Evolutionary conservation across 2,113 vertebrate species (phyloP), one percentile per base, ranked within the genome.

Genomic region (Sinosuthora webbiana): DNA sequence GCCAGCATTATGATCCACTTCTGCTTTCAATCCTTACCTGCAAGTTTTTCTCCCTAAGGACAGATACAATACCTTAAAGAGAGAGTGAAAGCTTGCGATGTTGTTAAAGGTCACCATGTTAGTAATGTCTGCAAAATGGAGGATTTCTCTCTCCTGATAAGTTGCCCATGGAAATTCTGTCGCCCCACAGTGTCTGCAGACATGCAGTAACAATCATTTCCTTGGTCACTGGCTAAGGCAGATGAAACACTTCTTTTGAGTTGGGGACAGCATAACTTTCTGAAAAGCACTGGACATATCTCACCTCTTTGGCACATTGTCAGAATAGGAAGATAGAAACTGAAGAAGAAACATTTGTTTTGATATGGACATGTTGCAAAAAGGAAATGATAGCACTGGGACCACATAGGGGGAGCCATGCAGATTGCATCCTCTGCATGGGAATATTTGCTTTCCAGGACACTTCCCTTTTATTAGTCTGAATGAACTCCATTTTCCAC

Each of bases 91-190:
- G 45, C 65, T 93, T 84, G 71, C 0, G 0, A 92, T 89, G 69
- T 39, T 95, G 79, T 68, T 96, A 96, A 96, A 96, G 94, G 94
- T 95, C 95, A 95, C 30, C 39, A 24, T 78, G 83, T 90, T 93
- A 94, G 88, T 81, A 62, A 92, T 82, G 64, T 64, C 93, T 94
- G 30, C 77, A 90, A 93, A 93, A 93, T 76, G 52, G 60, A 78
- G 65, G 53, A 6, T 31, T 93, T 95, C 55, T 75, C 69, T 37
- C 11, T 65, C 39, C 35, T 77, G 63, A 89, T 86, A 87, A 86
- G 81, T 74, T 91, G 82, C 59, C 85, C 75, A 53, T 76, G 68
- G 85, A 91, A 94, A 88, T 87, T 68, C 65, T 82, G 35, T 57
- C 3, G 0, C 15, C 45, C 39, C 74, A 62, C n/a, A 31, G 14